phyloP scores from a whole-genome alignment of 2,113 vertebrate species.

The Prunella fulvescens region DNA sequence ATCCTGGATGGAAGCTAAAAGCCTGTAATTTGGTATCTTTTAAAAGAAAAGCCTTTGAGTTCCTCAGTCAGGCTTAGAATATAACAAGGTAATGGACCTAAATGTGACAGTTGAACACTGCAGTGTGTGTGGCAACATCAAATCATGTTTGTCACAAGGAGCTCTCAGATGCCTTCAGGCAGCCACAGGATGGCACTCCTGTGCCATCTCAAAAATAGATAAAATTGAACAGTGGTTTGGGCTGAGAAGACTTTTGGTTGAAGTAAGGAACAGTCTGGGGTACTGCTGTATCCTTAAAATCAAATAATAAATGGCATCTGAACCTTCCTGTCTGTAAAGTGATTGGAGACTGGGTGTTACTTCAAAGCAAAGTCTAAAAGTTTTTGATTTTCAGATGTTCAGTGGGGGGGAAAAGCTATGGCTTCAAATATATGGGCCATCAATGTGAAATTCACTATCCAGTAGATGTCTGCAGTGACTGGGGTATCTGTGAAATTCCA shows the following conservation, averaged over 20 bases:
- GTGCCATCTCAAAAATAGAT: background rate
- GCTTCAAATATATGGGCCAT: background rate
- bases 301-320: background rate
- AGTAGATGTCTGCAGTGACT: background rate
- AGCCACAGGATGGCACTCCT: conserved; percentile 54
- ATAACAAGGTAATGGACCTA: background rate
- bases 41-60: background rate
- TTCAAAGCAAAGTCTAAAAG: background rate
- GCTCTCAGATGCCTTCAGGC: background rate
- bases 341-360: background rate
- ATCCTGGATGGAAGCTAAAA: background rate
- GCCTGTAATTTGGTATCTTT: background rate
- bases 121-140: background rate
- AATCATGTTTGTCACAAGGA: fast-evolving
- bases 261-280: background rate
- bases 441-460: background rate
- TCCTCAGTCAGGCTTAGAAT: background rate
- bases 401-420: background rate
- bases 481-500: background rate
- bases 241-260: background rate
- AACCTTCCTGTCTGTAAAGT: background rate
- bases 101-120: background rate
- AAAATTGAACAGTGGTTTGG: background rate
- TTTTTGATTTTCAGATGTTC: background rate
- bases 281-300: background rate